phyloP scores from a whole-genome alignment of 2,888 invertebrate species.

The Heteropelma amictum region DNA sequence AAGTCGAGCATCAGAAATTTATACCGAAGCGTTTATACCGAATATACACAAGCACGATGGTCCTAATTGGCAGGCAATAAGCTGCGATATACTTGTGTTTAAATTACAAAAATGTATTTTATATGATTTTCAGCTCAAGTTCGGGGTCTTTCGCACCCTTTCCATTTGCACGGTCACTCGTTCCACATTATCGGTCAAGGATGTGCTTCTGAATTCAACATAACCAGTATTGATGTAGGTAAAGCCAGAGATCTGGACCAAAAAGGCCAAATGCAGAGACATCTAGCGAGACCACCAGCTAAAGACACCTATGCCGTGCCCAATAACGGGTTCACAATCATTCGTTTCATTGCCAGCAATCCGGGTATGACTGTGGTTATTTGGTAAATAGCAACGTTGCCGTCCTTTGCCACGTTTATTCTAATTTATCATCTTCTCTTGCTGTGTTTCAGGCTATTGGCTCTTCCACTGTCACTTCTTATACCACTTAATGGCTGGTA shows the following conservation, averaged over 20 bases:
- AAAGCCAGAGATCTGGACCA: slow-evolving; percentile 17
- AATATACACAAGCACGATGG: too few species aligned
- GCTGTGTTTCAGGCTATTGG: slow-evolving; percentile 67
- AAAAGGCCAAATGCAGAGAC: slow-evolving; percentile 19
- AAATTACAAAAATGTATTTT: background rate
- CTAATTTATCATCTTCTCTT: background rate
- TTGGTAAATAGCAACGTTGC: too few species aligned
- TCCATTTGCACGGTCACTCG: slow-evolving; percentile 91
- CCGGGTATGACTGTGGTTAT: too few species aligned
- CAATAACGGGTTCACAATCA: slow-evolving; percentile 92
- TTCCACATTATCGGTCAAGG: slow-evolving; percentile 92
- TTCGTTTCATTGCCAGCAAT: slow-evolving; percentile 92
- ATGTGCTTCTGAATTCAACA: slow-evolving; percentile 9
- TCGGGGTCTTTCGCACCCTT: slow-evolving; percentile 88
- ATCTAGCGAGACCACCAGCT: slow-evolving; percentile 81
- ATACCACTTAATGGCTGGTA: slow-evolving; percentile 67
- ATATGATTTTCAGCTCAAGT: slow-evolving; percentile 83
- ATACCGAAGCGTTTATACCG: too few species aligned
- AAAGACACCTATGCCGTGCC: slow-evolving; percentile 94
- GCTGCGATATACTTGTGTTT: too few species aligned
- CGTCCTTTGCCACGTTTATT: background rate
- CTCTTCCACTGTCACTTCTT: slow-evolving; percentile 70
- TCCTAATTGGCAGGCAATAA: too few species aligned
- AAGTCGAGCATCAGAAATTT: too few species aligned
- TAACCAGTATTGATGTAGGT: background rate